These are phyloP conservation scores for Luscinia luscinia DNA, from an alignment of 2,797 vertebrate genomes.

Conservation along the genomic window DNA sequence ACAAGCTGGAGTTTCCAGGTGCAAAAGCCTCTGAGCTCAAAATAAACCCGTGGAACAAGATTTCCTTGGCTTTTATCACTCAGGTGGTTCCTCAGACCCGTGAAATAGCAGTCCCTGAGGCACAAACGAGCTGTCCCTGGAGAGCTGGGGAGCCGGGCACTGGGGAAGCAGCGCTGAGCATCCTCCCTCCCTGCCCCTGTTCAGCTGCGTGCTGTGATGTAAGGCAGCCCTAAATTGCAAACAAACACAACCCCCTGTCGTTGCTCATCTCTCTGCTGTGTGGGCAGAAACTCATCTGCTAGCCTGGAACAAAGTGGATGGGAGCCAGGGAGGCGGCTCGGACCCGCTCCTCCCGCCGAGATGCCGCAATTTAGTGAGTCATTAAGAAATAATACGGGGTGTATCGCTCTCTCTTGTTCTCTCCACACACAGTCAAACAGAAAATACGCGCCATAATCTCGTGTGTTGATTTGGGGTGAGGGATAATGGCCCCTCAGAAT, in stretches of 20 bases:
- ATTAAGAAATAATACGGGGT: constrained; percentile 4
- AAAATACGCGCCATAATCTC: not conserved
- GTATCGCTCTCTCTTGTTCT: not conserved
- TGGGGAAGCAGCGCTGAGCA: not conserved
- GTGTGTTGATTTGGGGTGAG: not conserved
- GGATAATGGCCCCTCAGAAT: not conserved
- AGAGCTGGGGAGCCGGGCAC: not conserved
- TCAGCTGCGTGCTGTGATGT: not conserved
- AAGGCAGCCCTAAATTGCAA: constrained; percentile 12
- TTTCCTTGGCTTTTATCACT: not conserved
- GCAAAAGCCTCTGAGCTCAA: not conserved
- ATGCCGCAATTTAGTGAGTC: constrained; percentile 22
- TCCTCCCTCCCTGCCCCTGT: not conserved
- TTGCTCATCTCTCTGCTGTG: not conserved
- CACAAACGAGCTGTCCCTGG: not conserved
- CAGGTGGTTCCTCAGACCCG: not conserved
- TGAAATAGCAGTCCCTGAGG: not conserved
- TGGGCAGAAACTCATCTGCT: constrained; percentile 10
- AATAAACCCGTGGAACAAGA: fast-evolving
- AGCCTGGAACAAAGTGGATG: not conserved
- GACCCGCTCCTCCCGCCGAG: not conserved
- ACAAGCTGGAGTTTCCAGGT: not conserved
- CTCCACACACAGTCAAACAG: not conserved
- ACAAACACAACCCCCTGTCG: not conserved
- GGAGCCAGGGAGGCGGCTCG: not conserved